phyloP scores from a whole-genome alignment of 2,888 invertebrate species.

The Caenorhabditis sulstoni region DNA sequence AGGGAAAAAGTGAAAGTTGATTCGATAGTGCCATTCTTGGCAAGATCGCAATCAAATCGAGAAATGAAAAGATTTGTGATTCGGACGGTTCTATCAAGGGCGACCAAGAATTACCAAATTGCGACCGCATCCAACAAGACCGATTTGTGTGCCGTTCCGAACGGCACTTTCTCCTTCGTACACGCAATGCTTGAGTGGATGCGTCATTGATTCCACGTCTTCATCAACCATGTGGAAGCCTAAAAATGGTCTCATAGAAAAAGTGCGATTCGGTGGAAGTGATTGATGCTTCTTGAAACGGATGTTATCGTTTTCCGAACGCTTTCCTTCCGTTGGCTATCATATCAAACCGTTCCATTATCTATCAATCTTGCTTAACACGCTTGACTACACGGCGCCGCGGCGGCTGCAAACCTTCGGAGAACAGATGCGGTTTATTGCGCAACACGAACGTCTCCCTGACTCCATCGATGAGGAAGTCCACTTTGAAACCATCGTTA shows the following conservation, averaged over 20 bases:
- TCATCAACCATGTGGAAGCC: constrained; percentile 59
- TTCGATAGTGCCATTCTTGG: constrained; percentile 45
- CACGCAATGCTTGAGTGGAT: constrained; percentile 60
- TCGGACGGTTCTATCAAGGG: constrained; percentile 17
- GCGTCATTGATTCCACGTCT: constrained; percentile 35
- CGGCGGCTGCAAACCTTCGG: constrained; percentile 53
- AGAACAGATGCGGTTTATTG: constrained; percentile 57
- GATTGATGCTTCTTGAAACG: not conserved
- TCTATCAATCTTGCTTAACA: constrained; percentile 42
- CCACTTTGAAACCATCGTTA: constrained; percentile 55
- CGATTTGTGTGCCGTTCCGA: constrained; percentile 61
- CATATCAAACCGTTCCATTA: constrained; percentile 42
- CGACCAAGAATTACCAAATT: constrained; percentile 60
- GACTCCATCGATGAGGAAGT: constrained; percentile 52
- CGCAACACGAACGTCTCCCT: constrained; percentile 54
- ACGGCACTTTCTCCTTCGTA: constrained; percentile 67
- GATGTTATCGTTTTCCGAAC: constrained; percentile 19
- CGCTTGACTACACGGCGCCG: constrained; percentile 41
- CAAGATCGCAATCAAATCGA: constrained; percentile 24
- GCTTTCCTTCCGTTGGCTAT: constrained; percentile 10
- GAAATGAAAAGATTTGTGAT: constrained; percentile 16
- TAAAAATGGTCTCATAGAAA: constrained; percentile 21
- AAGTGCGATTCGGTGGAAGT: not conserved
- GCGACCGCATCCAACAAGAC: constrained; percentile 71
- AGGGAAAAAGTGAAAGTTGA: constrained; percentile 39